Conservation (phyloP, 2,888 invertebrate species). For the Ellobium chinense region DNA sequence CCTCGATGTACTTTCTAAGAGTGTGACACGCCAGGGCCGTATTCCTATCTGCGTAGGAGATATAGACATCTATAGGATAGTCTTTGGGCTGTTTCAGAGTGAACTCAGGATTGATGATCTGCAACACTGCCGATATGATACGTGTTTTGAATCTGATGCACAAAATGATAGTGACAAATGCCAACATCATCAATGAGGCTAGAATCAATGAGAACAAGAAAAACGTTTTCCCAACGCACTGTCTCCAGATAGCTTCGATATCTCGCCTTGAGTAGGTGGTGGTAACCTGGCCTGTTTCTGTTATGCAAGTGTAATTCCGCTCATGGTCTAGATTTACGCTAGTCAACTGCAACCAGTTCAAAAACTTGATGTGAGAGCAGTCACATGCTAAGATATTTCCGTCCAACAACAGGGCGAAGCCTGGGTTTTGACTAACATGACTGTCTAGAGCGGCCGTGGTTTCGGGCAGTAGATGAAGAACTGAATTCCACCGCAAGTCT, state of each 20-base stretch:
- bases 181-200: neutral
- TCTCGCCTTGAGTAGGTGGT: neutral
- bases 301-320: conserved; percentile 1
- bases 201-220: neutral
- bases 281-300: neutral
- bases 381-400: conserved; percentile 28
- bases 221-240: neutral
- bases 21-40: neutral
- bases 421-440: neutral
- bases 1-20: neutral
- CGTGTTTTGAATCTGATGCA: neutral
- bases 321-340: neutral
- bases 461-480: neutral
- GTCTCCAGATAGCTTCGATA: neutral
- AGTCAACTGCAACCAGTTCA: conserved; percentile 2
- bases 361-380: neutral
- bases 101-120: too few species aligned
- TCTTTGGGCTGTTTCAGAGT: neutral
- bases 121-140: neutral
- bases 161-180: conserved; percentile 3
- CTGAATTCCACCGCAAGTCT: conserved; percentile 3
- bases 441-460: neutral
- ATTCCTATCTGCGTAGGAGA: conserved; percentile 1
- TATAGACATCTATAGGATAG: conserved; percentile 4
- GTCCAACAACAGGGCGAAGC: neutral